These are phyloP conservation scores for Varecia variegata DNA, from an alignment of 2,797 vertebrate species.

Conservation along the genomic window DNA sequence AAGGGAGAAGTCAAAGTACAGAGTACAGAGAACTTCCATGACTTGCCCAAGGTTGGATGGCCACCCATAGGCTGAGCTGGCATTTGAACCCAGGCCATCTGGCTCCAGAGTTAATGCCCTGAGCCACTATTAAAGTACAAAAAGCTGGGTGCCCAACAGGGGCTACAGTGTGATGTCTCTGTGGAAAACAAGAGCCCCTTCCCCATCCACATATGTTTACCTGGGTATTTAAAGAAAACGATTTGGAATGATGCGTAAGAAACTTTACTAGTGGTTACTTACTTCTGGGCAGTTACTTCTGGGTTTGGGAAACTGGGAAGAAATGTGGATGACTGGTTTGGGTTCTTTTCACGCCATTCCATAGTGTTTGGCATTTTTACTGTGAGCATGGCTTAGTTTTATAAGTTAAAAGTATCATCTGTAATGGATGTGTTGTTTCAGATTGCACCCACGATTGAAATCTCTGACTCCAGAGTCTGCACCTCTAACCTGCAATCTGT, in stretches of 20 bases:
- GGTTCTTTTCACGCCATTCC: background rate
- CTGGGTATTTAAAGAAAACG: background rate
- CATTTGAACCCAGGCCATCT: background rate
- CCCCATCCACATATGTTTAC: accelerated
- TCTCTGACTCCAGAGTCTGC: background rate
- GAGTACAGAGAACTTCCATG: background rate
- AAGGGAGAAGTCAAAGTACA: background rate
- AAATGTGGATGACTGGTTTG: background rate
- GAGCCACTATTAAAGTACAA: background rate
- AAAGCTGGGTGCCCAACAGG: background rate
- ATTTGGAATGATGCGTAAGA: background rate
- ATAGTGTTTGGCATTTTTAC: background rate
- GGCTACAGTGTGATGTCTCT: background rate
- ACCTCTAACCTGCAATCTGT: background rate
- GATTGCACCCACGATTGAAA: accelerated
- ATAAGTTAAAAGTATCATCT: no score
- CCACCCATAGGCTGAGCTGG: background rate
- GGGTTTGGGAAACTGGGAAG: background rate
- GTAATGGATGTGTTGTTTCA: background rate
- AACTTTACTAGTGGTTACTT: background rate
- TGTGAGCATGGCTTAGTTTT: background rate
- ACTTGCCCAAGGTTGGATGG: background rate
- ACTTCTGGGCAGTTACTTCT: background rate
- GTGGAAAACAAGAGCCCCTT: background rate
- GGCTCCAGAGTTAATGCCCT: background rate